Conservation (phyloP, 2,888 invertebrate species). For the Pseudoips prasinana region DNA sequence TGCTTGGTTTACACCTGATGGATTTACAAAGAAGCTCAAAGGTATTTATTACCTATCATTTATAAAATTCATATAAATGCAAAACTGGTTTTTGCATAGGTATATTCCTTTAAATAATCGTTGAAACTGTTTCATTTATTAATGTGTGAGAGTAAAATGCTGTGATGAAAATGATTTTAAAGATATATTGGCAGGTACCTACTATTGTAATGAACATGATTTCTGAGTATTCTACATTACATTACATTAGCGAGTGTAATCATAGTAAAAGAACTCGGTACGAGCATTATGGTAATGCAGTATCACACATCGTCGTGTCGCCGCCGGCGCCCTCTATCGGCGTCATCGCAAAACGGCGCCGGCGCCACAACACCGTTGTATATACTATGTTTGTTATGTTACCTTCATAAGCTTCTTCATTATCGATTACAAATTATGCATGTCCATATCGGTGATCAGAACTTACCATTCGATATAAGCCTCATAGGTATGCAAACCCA, state of each 20-base stretch:
- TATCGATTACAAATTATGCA: slow-evolving; percentile 37
- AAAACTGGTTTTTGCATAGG: no score
- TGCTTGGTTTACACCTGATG: no score
- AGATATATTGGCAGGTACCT: no score
- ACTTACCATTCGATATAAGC: slow-evolving; percentile 32
- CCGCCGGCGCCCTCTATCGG: slow-evolving; percentile 62
- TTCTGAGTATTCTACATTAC: no score
- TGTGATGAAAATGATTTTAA: no score
- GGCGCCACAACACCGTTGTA: slow-evolving; percentile 9
- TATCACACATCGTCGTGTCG: slow-evolving; percentile 63
- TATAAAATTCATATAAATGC: no score
- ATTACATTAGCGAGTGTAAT: slow-evolving; percentile 52
- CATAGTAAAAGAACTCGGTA: slow-evolving; percentile 51
- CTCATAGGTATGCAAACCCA: slow-evolving; percentile 20
- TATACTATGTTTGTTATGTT: slow-evolving; percentile 1
- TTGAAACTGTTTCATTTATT: no score
- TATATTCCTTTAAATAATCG: no score
- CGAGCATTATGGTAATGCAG: slow-evolving; percentile 70
- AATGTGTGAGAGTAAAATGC: no score
- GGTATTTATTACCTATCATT: no score
- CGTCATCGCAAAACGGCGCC: slow-evolving; percentile 55
- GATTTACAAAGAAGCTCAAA: background rate
- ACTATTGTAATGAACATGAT: no score
- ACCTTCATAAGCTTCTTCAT: slow-evolving; percentile 35
- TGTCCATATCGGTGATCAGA: slow-evolving; percentile 31